phyloP scores from a whole-genome alignment of 1,140 invertebrate genomes.

The Cyrtorhinus lividipennis region DNA sequence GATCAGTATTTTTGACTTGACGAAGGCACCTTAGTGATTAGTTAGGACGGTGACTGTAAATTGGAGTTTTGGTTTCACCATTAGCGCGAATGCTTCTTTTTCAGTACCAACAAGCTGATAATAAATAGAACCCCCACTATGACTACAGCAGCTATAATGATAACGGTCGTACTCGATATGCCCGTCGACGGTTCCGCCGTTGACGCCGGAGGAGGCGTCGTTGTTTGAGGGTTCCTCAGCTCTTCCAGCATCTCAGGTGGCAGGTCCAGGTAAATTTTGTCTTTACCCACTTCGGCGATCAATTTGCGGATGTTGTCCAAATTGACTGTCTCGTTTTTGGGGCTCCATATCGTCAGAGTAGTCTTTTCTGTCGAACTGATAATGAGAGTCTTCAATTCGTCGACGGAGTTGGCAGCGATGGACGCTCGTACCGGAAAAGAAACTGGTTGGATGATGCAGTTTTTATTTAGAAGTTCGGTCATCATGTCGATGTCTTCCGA shows the following conservation, averaged over 20 bases:
- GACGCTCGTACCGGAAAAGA: conserved; percentile 71
- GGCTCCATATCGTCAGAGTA: conserved; percentile 59
- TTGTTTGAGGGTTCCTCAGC: no score
- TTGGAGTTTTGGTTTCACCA: no score
- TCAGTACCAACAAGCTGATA: no score
- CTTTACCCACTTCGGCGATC: conserved; percentile 43
- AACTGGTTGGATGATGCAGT: conserved; percentile 43
- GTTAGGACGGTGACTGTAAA: no score
- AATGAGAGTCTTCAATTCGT: conserved; percentile 36
- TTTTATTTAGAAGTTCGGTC: conserved; percentile 43
- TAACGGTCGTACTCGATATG: no score
- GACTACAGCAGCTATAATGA: no score
- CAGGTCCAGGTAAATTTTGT: conserved; percentile 50
- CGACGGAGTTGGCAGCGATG: conserved; percentile 46
- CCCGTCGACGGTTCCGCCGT: no score
- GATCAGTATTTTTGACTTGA: no score
- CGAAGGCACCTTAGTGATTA: no score
- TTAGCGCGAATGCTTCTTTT: no score
- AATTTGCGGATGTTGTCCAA: conserved; percentile 39
- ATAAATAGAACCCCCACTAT: no score
- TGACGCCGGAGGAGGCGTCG: no score
- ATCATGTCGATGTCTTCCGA: conserved; percentile 53
- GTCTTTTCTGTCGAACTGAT: conserved; percentile 28
- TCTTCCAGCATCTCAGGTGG: conserved; percentile 29
- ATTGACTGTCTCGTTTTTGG: conserved; percentile 39